A percentile compares a stretch with the other conserved stretches of the same genome.
phyloP scores from a whole-genome alignment of 2,113 vertebrate species.

The Smithornis capensis region DNA sequence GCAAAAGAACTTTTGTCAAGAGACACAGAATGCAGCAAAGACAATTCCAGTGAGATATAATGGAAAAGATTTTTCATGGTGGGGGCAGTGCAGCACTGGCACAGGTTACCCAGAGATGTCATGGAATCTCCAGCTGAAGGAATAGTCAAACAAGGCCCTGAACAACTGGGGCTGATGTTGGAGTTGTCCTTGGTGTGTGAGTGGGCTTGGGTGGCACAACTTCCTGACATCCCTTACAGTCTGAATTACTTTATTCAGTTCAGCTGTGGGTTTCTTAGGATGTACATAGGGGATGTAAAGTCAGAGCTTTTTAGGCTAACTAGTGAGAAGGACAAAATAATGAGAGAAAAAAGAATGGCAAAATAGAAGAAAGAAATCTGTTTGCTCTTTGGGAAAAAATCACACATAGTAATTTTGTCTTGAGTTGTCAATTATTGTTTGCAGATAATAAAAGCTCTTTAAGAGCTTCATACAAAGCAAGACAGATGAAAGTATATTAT shows the following conservation, averaged over 20 bases:
- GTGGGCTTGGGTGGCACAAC: not conserved
- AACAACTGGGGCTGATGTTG: not conserved
- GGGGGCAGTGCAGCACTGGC: not conserved
- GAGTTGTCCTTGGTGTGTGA: not conserved
- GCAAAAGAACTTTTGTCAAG: not conserved
- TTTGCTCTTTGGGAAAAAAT: not conserved
- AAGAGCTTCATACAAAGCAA: not conserved
- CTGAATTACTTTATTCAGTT: not conserved
- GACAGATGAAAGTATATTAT: not conserved
- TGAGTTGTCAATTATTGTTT: not conserved
- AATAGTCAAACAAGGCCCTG: not conserved
- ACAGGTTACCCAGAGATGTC: not conserved
- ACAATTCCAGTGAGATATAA: not conserved
- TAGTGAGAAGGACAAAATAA: not conserved
- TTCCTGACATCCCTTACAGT: not conserved
- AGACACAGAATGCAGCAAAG: not conserved
- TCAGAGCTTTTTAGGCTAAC: not conserved
- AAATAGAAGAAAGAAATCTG: not conserved
- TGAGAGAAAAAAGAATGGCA: not conserved
- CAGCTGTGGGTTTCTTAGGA: not conserved
- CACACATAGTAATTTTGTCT: not conserved
- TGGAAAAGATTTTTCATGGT: not conserved
- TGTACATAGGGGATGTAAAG: not conserved
- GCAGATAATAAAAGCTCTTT: not conserved
- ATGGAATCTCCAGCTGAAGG: not conserved